These are phyloP conservation scores for Thunnus thynnus DNA, from an alignment of 2,113 vertebrate species.

Conservation along the genomic window DNA sequence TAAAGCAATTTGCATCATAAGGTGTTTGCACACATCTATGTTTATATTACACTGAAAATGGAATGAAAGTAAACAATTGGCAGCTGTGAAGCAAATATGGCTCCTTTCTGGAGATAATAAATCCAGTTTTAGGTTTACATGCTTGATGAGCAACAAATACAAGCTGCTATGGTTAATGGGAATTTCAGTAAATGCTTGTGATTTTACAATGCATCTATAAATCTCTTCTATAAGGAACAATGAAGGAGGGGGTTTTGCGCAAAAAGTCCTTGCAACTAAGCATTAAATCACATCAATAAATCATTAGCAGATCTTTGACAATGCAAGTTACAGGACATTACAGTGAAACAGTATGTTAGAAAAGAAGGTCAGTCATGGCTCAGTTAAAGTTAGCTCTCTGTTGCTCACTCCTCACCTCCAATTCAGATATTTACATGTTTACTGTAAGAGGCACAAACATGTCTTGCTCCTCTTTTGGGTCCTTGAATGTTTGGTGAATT, in stretches of 20 bases:
- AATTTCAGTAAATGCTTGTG: background rate
- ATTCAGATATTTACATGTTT: background rate
- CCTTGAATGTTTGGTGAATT: background rate
- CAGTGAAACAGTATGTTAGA: background rate
- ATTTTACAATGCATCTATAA: background rate
- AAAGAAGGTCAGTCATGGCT: background rate
- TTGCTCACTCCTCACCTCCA: background rate
- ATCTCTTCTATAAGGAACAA: background rate
- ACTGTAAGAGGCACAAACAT: background rate
- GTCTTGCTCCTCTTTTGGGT: background rate
- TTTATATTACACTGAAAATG: background rate
- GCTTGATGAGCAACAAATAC: background rate
- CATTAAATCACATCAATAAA: background rate
- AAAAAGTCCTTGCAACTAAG: background rate
- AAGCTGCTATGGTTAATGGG: background rate
- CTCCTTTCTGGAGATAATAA: background rate
- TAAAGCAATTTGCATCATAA: conserved; percentile 38
- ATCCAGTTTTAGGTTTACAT: background rate
- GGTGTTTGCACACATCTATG: background rate
- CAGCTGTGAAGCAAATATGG: conserved; percentile 1
- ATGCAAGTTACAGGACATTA: background rate
- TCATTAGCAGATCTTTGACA: background rate
- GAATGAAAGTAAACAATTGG: conserved; percentile 4
- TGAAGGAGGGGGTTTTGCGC: background rate
- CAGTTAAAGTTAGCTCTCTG: background rate